Percentiles rank a stretch among this genome's conserved stretches.
Evolutionary conservation across 2,888 invertebrate species (phyloP).

Genomic region (Vesta saturnalis): DNA sequence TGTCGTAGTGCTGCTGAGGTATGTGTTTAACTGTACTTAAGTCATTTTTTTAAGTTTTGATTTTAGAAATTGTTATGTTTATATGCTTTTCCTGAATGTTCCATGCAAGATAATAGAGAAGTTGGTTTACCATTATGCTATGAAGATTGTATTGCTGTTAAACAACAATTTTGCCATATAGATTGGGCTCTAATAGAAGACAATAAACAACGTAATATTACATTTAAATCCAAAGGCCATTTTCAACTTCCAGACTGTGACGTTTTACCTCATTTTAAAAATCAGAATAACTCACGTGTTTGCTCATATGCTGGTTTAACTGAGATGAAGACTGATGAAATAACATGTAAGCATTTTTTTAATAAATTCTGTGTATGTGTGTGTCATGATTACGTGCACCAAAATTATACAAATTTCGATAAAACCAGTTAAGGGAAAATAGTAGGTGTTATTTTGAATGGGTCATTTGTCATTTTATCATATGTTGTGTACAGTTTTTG

Average conservation of each 20-base stretch:
- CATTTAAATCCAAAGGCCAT: constrained; percentile 83
- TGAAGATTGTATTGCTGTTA: constrained; percentile 93
- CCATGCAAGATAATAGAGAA: constrained; percentile 70
- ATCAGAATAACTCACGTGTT: constrained; percentile 69
- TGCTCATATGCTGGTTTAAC: constrained; percentile 90
- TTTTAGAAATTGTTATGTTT: constrained; percentile 83
- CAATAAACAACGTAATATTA: constrained; percentile 81
- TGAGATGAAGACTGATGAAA: constrained; percentile 80
- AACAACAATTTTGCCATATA: constrained; percentile 90
- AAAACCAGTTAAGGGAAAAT: no score
- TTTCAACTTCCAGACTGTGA: constrained; percentile 90
- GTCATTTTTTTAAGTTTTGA: constrained; percentile 45
- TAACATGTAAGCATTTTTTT: constrained; percentile 80
- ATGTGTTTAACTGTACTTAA: constrained; percentile 28
- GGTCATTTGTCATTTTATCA: no score
- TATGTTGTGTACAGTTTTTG: no score
- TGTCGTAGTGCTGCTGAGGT: constrained; percentile 89
- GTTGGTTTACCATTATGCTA: constrained; percentile 84
- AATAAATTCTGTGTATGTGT: background rate
- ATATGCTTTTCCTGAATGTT: constrained; percentile 85
- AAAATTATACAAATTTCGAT: no score
- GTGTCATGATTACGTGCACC: background rate
- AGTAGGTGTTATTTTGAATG: no score
- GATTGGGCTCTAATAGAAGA: constrained; percentile 94
- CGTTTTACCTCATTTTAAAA: constrained; percentile 76